phyloP scores from a whole-genome alignment of 1,140 invertebrate genomes.

The Pseudomyrmex sp. region DNA sequence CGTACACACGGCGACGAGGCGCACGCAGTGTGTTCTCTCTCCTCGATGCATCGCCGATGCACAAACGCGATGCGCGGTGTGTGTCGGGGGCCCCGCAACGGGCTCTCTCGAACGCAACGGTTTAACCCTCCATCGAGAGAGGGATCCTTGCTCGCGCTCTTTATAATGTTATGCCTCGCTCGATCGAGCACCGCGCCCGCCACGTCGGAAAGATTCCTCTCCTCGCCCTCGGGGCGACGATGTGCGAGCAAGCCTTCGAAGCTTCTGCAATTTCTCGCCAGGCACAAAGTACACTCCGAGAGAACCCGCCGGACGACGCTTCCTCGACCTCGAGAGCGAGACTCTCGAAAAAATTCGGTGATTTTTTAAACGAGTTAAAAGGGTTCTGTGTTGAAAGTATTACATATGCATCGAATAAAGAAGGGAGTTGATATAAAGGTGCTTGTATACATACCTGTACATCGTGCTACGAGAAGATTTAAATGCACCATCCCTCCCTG shows the following conservation, averaged over 20 bases:
- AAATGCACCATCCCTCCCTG: neutral
- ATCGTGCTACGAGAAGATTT: conserved; percentile 18
- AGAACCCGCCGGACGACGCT: conserved; percentile 11
- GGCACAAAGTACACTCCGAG: conserved; percentile 51
- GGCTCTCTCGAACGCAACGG: conserved; percentile 37
- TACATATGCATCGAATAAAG: neutral
- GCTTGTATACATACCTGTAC: conserved; percentile 6
- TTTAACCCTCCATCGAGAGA: conserved; percentile 28
- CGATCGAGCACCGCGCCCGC: conserved; percentile 53
- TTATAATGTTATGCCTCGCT: conserved; percentile 64
- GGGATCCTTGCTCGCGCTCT: conserved; percentile 13
- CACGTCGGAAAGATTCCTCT: conserved; percentile 55
- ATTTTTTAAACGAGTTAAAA: neutral
- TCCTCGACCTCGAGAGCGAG: conserved; percentile 12
- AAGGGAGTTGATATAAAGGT: neutral
- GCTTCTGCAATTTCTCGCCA: conserved; percentile 65
- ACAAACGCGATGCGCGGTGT: conserved; percentile 31
- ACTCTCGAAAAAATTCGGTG: conserved; percentile 13
- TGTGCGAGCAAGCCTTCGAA: conserved; percentile 36
- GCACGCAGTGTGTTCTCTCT: conserved; percentile 38
- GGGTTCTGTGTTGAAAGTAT: neutral
- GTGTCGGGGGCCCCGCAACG: conserved; percentile 1
- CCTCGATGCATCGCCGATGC: conserved; percentile 40
- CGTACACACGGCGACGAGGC: conserved; percentile 47
- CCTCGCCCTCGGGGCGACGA: conserved; percentile 52